These are phyloP conservation scores for Myrmecobius fasciatus DNA, from an alignment of 2,113 vertebrate species.

Conservation along the genomic window DNA sequence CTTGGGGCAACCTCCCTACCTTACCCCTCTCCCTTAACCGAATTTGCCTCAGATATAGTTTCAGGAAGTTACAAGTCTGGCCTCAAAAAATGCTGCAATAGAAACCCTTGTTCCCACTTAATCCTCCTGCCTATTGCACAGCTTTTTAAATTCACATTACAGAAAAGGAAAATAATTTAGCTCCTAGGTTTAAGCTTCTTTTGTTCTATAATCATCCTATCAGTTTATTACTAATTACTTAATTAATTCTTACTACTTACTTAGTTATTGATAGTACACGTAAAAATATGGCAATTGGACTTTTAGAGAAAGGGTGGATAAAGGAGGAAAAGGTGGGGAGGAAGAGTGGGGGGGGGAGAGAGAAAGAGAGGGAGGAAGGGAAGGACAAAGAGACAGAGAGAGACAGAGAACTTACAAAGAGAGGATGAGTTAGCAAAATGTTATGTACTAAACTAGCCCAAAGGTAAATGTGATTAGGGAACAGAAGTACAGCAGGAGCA, in stretches of 20 bases:
- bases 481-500: conserved; percentile 68
- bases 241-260: too few species aligned
- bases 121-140: background rate
- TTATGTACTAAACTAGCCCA: conserved; percentile 37
- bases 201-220: too few species aligned
- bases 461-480: conserved; percentile 61
- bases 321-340: conserved; percentile 29
- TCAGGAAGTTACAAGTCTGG: background rate
- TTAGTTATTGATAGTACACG: conserved; percentile 43
- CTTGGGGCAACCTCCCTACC: background rate
- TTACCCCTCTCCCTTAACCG: background rate
- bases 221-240: too few species aligned
- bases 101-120: background rate
- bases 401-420: background rate
- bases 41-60: background rate
- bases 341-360: background rate
- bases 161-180: conserved; percentile 37
- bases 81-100: conserved; percentile 9
- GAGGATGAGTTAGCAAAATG: conserved; percentile 69
- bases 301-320: conserved; percentile 38
- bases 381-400: conserved; percentile 1
- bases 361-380: background rate
- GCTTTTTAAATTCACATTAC: conserved; percentile 33
- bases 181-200: conserved; percentile 47
- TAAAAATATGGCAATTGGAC: conserved; percentile 39